A percentile compares a stretch with the other conserved stretches of the same genome.
phyloP scores from a whole-genome alignment of 2,888 invertebrate species.

The Hydropsyche betteni region DNA sequence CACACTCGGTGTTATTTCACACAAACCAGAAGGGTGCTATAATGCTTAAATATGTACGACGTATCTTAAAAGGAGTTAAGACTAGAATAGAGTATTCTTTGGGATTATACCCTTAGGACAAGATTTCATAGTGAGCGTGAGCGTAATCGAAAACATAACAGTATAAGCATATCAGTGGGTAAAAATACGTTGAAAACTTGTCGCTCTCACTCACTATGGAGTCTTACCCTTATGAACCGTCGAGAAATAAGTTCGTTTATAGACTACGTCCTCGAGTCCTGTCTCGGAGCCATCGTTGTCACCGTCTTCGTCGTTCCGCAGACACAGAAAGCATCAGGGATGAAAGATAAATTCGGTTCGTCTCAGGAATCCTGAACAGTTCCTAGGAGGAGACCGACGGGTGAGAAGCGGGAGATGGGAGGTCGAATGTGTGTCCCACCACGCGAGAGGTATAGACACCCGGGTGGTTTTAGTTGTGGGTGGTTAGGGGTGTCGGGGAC shows the following conservation, averaged over 20 bases:
- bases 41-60: slow-evolving; percentile 33
- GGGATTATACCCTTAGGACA: slow-evolving; percentile 25
- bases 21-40: background rate
- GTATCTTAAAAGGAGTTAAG: slow-evolving; percentile 29
- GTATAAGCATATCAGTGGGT: no score
- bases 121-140: no score
- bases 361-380: slow-evolving; percentile 51
- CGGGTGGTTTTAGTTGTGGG: slow-evolving; percentile 16
- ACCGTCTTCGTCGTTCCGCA: slow-evolving; percentile 5
- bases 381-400: slow-evolving; percentile 23
- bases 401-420: slow-evolving; percentile 22
- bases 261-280: slow-evolving; percentile 25
- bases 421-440: background rate
- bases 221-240: slow-evolving; percentile 22
- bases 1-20: no score
- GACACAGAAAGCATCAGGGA: slow-evolving; percentile 48
- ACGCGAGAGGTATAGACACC: no score
- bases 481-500: slow-evolving; percentile 27
- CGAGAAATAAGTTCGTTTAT: slow-evolving; percentile 39
- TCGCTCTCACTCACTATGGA: background rate
- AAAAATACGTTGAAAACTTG: no score
- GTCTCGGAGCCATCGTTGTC: background rate
- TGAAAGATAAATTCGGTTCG: slow-evolving; percentile 52
- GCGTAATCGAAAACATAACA: no score
- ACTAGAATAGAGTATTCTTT: slow-evolving; percentile 24